These are phyloP conservation scores for Meriones psammophilus DNA, from an alignment of 2,797 vertebrate species.

Conservation along the genomic window DNA sequence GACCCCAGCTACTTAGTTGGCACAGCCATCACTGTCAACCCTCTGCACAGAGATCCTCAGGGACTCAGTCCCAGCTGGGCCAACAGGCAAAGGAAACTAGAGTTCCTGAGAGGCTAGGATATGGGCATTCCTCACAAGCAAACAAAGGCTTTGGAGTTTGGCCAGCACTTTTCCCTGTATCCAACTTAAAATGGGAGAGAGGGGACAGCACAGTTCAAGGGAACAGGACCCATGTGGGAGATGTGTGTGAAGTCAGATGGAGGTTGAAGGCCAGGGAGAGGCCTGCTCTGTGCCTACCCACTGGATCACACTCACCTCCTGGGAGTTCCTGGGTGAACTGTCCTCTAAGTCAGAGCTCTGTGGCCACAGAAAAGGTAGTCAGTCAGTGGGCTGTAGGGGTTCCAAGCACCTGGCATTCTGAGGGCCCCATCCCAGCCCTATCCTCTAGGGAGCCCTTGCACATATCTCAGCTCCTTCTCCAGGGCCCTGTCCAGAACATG, in stretches of 20 bases:
- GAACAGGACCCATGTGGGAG: too few relatives aligned
- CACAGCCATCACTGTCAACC: accelerated
- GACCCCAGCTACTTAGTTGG: background rate
- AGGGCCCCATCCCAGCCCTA: background rate
- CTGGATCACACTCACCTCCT: slow-evolving; percentile 87
- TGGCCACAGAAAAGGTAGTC: slow-evolving; percentile 61
- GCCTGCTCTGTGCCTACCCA: background rate
- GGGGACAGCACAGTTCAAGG: background rate
- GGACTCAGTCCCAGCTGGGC: background rate
- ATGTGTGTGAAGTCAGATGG: too few relatives aligned
- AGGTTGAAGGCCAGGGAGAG: background rate
- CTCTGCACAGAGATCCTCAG: background rate
- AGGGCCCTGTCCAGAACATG: too few relatives aligned
- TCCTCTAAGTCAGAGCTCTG: slow-evolving; percentile 92
- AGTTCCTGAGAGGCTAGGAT: background rate
- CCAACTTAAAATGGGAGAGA: background rate
- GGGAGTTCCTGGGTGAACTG: slow-evolving; percentile 87
- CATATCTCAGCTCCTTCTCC: background rate
- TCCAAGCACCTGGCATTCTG: background rate
- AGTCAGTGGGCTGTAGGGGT: background rate
- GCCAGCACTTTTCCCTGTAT: background rate
- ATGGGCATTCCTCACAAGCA: background rate
- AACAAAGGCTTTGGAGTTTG: too few relatives aligned
- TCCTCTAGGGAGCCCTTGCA: background rate
- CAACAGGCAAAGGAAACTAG: background rate